These are phyloP conservation scores for Podarcis siculus DNA, from an alignment of 2,797 vertebrate genomes.

Conservation along the genomic window DNA sequence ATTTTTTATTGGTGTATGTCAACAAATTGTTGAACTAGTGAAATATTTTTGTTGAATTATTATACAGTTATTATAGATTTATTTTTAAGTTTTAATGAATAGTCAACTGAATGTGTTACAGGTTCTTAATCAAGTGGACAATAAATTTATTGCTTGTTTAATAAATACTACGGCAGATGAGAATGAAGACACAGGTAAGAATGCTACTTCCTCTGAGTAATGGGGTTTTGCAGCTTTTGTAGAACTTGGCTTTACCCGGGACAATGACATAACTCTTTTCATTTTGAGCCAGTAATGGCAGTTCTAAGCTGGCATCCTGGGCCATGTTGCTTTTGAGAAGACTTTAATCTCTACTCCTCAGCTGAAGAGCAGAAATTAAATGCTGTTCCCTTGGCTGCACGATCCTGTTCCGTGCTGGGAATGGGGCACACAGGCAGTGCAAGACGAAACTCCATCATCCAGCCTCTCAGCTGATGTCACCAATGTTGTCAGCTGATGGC, in stretches of 20 bases:
- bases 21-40: neutral
- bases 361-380: no score
- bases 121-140: conserved; percentile 98
- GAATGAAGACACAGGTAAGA: conserved; percentile 73
- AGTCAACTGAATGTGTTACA: conserved; percentile 72
- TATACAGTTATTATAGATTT: conserved; percentile 2
- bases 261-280: neutral
- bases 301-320: neutral
- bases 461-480: no score
- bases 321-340: neutral
- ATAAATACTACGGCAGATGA: conserved; percentile 83
- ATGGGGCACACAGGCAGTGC: no score
- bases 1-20: conserved; percentile 12
- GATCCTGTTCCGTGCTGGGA: no score
- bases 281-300: neutral
- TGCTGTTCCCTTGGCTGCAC: no score
- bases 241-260: neutral
- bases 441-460: no score
- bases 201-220: neutral
- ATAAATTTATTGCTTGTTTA: conserved; percentile 95
- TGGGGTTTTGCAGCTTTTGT: neutral
- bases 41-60: conserved; percentile 12
- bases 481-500: no score
- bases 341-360: no score
- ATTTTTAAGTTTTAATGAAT: neutral